A percentile compares a stretch with the other conserved stretches of the same genome.
phyloP scores from a whole-genome alignment of 1,140 invertebrate genomes.

The Drosophila burlai region DNA sequence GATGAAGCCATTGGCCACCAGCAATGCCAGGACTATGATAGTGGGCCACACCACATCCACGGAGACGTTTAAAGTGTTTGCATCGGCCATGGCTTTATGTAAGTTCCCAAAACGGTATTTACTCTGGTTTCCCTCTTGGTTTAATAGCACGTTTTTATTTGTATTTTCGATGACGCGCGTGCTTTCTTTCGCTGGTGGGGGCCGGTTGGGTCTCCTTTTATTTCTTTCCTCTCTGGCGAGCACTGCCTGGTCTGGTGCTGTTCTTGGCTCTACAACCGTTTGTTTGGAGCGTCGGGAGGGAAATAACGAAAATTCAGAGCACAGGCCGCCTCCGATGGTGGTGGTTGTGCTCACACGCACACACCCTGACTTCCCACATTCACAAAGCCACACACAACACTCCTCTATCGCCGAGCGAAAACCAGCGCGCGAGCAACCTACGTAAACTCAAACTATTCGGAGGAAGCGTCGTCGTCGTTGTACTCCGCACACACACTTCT shows the following conservation, averaged over 20 bases:
- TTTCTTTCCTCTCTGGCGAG: slow-evolving; percentile 35
- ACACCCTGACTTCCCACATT: slow-evolving; percentile 14
- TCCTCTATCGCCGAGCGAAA: slow-evolving; percentile 12
- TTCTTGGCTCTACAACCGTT: slow-evolving; percentile 37
- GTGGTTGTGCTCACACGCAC: slow-evolving; percentile 24
- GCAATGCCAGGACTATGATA: slow-evolving; percentile 46
- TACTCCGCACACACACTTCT: slow-evolving; percentile 19
- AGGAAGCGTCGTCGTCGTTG: slow-evolving; percentile 31
- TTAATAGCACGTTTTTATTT: slow-evolving; percentile 62
- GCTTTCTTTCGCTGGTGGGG: slow-evolving; percentile 43
- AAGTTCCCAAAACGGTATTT: slow-evolving; percentile 30
- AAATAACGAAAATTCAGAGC: slow-evolving; percentile 69
- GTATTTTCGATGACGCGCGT: slow-evolving; percentile 61
- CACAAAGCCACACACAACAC: neutral
- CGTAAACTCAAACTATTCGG: slow-evolving; percentile 29
- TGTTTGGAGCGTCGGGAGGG: slow-evolving; percentile 47
- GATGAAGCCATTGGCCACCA: slow-evolving; percentile 61
- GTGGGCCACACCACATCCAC: slow-evolving; percentile 67
- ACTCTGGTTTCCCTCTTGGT: slow-evolving; percentile 2
- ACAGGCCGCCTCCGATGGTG: slow-evolving; percentile 30
- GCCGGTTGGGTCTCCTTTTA: slow-evolving; percentile 61
- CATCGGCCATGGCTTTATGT: slow-evolving; percentile 61
- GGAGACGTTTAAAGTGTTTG: slow-evolving; percentile 55
- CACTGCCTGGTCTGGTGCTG: neutral
- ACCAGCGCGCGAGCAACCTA: slow-evolving; percentile 15